Percentiles rank a stretch among this genome's conserved stretches.
These are phyloP conservation scores for Folsomia candida DNA, from an alignment of 2,888 invertebrate genomes.

Conservation along the genomic window DNA sequence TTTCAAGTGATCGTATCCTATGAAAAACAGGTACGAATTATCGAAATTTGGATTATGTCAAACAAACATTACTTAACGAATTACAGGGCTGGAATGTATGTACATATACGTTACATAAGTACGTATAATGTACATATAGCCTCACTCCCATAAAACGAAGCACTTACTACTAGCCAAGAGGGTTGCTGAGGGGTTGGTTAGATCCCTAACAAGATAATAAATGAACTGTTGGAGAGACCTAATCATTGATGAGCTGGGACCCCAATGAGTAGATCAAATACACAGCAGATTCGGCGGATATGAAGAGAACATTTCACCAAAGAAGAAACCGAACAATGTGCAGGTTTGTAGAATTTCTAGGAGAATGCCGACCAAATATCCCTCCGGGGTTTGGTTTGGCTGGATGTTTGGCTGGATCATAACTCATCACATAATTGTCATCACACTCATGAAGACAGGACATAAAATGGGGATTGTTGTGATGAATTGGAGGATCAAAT, in stretches of 20 bases:
- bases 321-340: background rate
- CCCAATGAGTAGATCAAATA: background rate
- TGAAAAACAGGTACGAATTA: no score
- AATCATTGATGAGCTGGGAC: background rate
- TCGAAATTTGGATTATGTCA: no score
- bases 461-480: slow-evolving; percentile 10
- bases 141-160: background rate
- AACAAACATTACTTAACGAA: background rate
- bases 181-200: background rate
- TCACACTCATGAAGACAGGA: slow-evolving; percentile 6
- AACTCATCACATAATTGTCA: slow-evolving; percentile 21
- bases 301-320: background rate
- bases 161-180: background rate
- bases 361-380: background rate
- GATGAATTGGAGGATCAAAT: slow-evolving; percentile 19
- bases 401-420: slow-evolving; percentile 5
- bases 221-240: background rate
- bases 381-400: background rate
- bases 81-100: no score
- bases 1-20: no score
- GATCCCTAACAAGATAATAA: background rate
- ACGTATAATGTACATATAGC: no score
- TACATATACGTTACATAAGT: no score
- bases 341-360: background rate
- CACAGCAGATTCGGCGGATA: background rate